phyloP scores from a whole-genome alignment of 92 coral and sea anemone genomes.

The Epizoanthus illoricatus region DNA sequence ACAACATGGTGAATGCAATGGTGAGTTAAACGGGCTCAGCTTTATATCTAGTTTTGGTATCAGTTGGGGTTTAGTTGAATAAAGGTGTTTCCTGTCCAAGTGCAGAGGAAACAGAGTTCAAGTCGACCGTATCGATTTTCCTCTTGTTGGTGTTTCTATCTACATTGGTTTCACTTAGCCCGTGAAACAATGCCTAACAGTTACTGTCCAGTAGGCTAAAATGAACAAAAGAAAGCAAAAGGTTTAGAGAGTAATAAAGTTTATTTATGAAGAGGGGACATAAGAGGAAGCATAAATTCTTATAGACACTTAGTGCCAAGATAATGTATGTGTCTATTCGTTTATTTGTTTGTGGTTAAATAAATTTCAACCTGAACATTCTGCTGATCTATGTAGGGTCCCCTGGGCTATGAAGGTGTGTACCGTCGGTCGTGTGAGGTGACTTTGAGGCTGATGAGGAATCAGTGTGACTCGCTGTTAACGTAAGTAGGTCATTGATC shows the following conservation, averaged over 20 bases:
- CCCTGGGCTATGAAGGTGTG: slow-evolving; percentile 93
- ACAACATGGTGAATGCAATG: slow-evolving; percentile 94
- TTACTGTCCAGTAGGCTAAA: no score
- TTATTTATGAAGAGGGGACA: no score
- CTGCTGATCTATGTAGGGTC: slow-evolving; percentile 62
- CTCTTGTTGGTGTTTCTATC: no score
- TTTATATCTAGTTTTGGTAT: background rate
- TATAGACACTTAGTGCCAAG: background rate
- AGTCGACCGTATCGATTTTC: no score
- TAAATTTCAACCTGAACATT: background rate
- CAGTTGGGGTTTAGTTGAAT: background rate
- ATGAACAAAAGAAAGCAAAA: no score
- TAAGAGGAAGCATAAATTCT: no score
- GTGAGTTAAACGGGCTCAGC: slow-evolving; percentile 42
- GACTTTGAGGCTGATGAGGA: slow-evolving; percentile 81
- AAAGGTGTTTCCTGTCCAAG: no score
- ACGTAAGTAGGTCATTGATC: background rate
- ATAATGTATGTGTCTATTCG: background rate
- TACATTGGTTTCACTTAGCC: no score
- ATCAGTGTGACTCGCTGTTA: slow-evolving; percentile 81
- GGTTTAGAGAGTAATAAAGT: no score
- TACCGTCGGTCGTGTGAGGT: slow-evolving; percentile 99
- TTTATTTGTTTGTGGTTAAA: background rate
- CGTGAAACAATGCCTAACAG: no score
- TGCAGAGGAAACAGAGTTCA: no score